phyloP scores from a whole-genome alignment of 2,888 invertebrate species.

The Acholoe squamosa region DNA sequence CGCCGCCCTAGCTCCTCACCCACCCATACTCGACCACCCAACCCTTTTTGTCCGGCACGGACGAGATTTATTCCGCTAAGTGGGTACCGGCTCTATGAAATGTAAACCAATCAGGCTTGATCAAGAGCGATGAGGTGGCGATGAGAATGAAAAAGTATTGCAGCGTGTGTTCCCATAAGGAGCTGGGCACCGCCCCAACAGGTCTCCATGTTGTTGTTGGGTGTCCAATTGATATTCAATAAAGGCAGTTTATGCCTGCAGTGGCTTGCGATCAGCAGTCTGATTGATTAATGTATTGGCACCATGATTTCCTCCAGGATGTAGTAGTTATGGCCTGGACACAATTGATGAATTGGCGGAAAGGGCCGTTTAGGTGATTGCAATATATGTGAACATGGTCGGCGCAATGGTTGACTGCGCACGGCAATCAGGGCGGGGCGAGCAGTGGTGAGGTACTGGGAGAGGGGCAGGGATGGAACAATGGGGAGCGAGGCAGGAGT shows the following conservation, averaged over 20 bases:
- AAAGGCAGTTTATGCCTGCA: constrained; percentile 13
- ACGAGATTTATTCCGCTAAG: constrained; percentile 17
- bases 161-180: not conserved
- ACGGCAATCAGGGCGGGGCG: not conserved
- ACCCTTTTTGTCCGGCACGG: not conserved
- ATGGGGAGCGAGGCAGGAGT: not conserved
- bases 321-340: not conserved
- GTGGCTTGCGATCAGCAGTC: not conserved
- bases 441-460: not conserved
- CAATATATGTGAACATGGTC: constrained; percentile 18
- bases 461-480: not conserved
- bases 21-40: not conserved
- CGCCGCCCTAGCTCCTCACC: not conserved
- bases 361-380: constrained; percentile 33
- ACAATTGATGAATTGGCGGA: constrained; percentile 6
- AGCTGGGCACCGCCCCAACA: not conserved
- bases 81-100: constrained; percentile 18
- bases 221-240: constrained; percentile 41
- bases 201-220: not conserved
- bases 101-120: constrained; percentile 40
- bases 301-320: constrained; percentile 14
- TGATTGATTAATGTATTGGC: constrained; percentile 27
- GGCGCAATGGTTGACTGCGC: not conserved
- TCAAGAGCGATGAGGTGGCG: constrained; percentile 26
- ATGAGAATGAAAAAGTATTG: constrained; percentile 23